Percentiles rank a stretch among this genome's conserved stretches.
Evolutionary conservation across 2,888 invertebrate genomes (phyloP).

Genomic region (Hirtodrosophila trivittata): DNA sequence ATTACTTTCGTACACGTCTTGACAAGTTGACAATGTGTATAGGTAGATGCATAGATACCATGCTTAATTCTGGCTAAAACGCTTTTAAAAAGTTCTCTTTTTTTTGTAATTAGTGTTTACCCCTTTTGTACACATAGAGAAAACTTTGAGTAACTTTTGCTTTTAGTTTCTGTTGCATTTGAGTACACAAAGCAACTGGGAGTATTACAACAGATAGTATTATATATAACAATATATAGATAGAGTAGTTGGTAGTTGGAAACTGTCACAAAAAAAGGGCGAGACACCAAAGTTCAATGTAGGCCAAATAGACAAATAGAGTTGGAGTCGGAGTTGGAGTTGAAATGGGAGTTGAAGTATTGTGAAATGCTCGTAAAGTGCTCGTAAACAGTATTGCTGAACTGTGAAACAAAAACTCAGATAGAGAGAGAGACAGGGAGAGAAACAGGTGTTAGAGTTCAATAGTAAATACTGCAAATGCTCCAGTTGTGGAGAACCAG

Average conservation of each 20-base stretch:
- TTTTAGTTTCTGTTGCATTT: constrained; percentile 26
- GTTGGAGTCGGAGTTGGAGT: not conserved
- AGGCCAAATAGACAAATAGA: constrained; percentile 32
- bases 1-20: too few relatives aligned
- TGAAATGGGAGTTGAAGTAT: constrained; percentile 7
- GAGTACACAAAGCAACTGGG: constrained; percentile 34
- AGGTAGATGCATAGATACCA: not conserved
- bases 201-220: constrained; percentile 12
- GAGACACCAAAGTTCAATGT: constrained; percentile 37
- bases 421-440: not conserved
- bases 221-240: too few relatives aligned
- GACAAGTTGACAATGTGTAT: too few relatives aligned
- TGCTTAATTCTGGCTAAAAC: constrained; percentile 36
- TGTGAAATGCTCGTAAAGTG: not conserved
- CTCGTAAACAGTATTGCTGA: not conserved
- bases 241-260: not conserved
- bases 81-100: constrained; percentile 17
- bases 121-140: constrained; percentile 23
- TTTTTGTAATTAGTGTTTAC: constrained; percentile 21
- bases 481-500: too few relatives aligned
- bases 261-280: constrained; percentile 5
- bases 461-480: too few relatives aligned
- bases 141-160: constrained; percentile 29
- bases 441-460: not conserved
- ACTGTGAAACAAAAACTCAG: not conserved